phyloP scores from a whole-genome alignment of 2,797 vertebrate species.

The Phrynocephalus vlangalii region DNA sequence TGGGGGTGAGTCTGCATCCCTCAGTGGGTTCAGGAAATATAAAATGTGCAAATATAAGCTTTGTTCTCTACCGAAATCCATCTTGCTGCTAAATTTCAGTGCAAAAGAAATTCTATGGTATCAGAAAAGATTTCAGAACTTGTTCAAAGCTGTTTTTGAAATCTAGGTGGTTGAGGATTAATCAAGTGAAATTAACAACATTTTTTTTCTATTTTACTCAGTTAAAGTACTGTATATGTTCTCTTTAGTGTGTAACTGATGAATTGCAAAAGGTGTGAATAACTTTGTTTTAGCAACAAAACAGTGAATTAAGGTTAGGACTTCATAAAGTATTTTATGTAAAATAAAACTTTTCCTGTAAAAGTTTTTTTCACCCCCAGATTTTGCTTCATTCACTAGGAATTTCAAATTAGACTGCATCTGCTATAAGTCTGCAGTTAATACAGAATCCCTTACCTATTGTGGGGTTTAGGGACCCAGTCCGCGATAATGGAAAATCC shows the following conservation, averaged over 20 bases:
- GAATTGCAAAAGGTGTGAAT: not conserved
- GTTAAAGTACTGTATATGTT: not conserved
- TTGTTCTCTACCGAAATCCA: too few species aligned
- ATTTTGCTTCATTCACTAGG: not conserved
- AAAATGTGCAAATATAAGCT: too few species aligned
- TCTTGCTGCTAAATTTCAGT: too few species aligned
- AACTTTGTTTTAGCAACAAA: not conserved
- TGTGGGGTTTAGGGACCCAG: too few species aligned
- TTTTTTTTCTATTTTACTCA: not conserved
- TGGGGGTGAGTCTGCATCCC: too few species aligned
- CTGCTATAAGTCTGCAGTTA: not conserved
- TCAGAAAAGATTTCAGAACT: too few species aligned
- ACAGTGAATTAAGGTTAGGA: not conserved
- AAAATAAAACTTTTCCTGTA: not conserved
- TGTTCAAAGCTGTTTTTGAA: too few species aligned
- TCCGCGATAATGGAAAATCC: too few species aligned
- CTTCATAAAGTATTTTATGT: not conserved
- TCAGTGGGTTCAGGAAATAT: too few species aligned
- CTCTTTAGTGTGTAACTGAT: not conserved
- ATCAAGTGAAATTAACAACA: not conserved
- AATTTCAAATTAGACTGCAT: not conserved
- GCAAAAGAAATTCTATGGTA: too few species aligned
- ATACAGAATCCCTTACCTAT: too few species aligned
- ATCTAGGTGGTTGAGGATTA: not conserved
- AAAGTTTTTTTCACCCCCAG: not conserved